phyloP scores from a whole-genome alignment of 2,797 vertebrate species.

The Rhincodon typus region DNA sequence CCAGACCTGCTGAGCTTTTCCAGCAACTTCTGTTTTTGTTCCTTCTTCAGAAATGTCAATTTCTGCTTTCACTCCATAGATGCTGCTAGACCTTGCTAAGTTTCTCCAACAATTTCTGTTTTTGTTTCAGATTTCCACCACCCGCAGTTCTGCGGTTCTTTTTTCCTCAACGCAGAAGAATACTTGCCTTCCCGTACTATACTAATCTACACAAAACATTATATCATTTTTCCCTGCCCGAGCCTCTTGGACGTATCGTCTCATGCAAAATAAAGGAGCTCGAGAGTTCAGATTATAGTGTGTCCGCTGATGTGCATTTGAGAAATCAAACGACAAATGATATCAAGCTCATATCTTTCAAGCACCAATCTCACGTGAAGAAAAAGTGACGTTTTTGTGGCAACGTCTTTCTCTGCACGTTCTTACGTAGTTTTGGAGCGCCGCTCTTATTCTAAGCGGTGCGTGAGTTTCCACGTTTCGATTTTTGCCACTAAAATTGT shows the following conservation, averaged over 20 bases:
- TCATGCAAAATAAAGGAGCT: not conserved
- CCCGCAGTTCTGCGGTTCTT: too few species aligned
- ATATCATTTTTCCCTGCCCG: not conserved
- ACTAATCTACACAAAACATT: not conserved
- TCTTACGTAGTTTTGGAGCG: constrained; percentile 35
- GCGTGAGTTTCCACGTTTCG: not conserved
- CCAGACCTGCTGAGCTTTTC: too few species aligned
- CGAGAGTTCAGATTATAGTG: not conserved
- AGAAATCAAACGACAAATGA: not conserved
- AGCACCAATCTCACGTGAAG: constrained; percentile 10
- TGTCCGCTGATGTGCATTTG: not conserved
- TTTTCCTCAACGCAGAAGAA: not conserved
- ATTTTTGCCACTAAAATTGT: not conserved
- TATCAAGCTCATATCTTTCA: not conserved
- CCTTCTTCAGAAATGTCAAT: too few species aligned
- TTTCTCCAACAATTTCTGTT: too few species aligned
- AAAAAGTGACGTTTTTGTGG: constrained; percentile 16
- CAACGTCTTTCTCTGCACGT: constrained; percentile 15
- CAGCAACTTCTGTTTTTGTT: too few species aligned
- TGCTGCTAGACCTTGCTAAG: too few species aligned
- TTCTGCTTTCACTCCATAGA: too few species aligned
- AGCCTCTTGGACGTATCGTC: not conserved
- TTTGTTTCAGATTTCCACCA: too few species aligned
- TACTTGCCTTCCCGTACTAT: not conserved
- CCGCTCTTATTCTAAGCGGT: constrained; percentile 6